Evolutionary conservation across 2,797 vertebrate species (phyloP).

Genomic region (Gadopsis marmoratus): DNA sequence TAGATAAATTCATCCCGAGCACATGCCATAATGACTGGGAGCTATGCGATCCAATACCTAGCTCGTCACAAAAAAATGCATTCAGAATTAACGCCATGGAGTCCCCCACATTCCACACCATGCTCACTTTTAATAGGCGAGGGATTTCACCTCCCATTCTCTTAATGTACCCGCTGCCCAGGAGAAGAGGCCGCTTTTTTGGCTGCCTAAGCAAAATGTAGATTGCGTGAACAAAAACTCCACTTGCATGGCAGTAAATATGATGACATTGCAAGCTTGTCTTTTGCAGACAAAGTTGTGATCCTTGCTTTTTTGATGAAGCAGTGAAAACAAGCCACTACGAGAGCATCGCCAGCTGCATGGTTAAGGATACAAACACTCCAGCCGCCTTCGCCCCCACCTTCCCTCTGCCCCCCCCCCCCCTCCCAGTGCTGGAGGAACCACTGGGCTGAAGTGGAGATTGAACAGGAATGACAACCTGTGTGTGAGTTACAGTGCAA

Average conservation of each 20-base stretch:
- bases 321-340: slow-evolving; percentile 72
- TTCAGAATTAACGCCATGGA: slow-evolving; percentile 41
- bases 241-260: slow-evolving; percentile 82
- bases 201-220: slow-evolving; percentile 84
- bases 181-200: slow-evolving; percentile 71
- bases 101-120: slow-evolving; percentile 57
- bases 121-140: slow-evolving; percentile 71
- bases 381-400: slow-evolving; percentile 9
- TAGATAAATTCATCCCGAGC: slow-evolving; percentile 48
- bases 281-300: slow-evolving; percentile 82
- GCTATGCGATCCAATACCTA: slow-evolving; percentile 51
- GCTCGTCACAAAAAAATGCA: slow-evolving; percentile 23
- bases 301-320: slow-evolving; percentile 81
- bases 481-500: slow-evolving; percentile 34
- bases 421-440: slow-evolving; percentile 19
- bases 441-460: slow-evolving; percentile 22
- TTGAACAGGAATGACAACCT: slow-evolving; percentile 42
- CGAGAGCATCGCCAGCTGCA: slow-evolving; percentile 65
- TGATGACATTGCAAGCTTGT: slow-evolving; percentile 84
- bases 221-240: slow-evolving; percentile 80
- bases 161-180: slow-evolving; percentile 70
- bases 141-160: slow-evolving; percentile 71
- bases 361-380: slow-evolving; percentile 54
- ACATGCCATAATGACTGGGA: slow-evolving; percentile 49
- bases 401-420: slow-evolving; percentile 1